Evolutionary conservation across 2,797 vertebrate species (phyloP).

Genomic region (Poeciliopsis infans): DNA sequence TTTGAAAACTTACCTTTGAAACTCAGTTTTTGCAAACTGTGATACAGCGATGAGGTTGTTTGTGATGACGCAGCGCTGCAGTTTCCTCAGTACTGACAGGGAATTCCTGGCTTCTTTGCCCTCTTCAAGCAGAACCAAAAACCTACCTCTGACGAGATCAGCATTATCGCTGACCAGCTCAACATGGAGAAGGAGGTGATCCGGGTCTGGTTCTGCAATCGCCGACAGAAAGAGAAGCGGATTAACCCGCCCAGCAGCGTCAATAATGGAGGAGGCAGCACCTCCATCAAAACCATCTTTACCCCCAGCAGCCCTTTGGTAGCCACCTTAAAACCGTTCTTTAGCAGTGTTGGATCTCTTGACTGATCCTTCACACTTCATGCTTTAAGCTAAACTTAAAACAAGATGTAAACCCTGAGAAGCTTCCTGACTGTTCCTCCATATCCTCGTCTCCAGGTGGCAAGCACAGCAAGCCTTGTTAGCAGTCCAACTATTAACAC

Average conservation of each 20-base stretch:
- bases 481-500: slow-evolving; percentile 88
- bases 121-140: slow-evolving; percentile 97
- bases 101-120: slow-evolving; percentile 76
- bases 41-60: background rate
- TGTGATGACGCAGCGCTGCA: background rate
- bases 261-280: slow-evolving; percentile 82
- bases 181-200: slow-evolving; percentile 99
- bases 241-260: slow-evolving; percentile 98
- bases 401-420: background rate
- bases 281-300: slow-evolving; percentile 97
- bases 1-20: background rate
- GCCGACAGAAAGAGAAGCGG: slow-evolving; percentile 98
- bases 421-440: background rate
- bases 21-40: background rate
- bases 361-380: background rate
- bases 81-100: slow-evolving; percentile 67
- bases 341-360: background rate
- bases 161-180: slow-evolving; percentile 99
- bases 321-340: slow-evolving; percentile 39
- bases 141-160: slow-evolving; percentile 99
- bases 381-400: background rate
- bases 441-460: slow-evolving; percentile 81
- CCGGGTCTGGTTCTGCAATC: slow-evolving; percentile 99
- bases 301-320: slow-evolving; percentile 94
- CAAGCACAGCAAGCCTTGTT: slow-evolving; percentile 97